These are phyloP conservation scores for Symphodus melops DNA, from an alignment of 2,113 vertebrate species.

Conservation along the genomic window DNA sequence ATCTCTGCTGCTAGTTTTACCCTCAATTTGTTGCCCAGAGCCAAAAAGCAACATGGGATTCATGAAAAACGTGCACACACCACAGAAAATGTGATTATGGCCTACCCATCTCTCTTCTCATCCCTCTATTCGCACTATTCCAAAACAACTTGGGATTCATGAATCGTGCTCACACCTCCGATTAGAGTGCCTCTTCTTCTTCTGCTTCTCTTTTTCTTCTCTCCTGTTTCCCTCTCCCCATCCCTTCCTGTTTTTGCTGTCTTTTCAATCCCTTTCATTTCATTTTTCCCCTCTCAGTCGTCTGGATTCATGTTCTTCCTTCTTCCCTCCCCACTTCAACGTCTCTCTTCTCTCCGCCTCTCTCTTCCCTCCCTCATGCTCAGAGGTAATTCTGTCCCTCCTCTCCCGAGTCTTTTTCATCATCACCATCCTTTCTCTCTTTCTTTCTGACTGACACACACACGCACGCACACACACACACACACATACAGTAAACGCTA, in stretches of 20 bases:
- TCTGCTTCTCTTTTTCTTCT: slow-evolving; percentile 4
- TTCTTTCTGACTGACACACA: slow-evolving; percentile 8
- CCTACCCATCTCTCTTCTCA: slow-evolving; percentile 62
- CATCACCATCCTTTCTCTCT: slow-evolving; percentile 31
- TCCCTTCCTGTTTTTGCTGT: slow-evolving; percentile 10
- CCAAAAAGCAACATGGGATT: slow-evolving; percentile 77
- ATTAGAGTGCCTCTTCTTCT: slow-evolving; percentile 31
- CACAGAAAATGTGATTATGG: slow-evolving; percentile 73
- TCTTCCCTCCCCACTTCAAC: slow-evolving; percentile 45
- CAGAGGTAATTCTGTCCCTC: slow-evolving; percentile 73
- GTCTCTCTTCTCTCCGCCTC: slow-evolving; percentile 34
- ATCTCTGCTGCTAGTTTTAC: slow-evolving; percentile 70
- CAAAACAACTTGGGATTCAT: slow-evolving; percentile 63
- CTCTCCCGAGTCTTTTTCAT: slow-evolving; percentile 70
- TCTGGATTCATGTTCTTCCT: slow-evolving; percentile 38
- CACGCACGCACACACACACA: slow-evolving; percentile 3
- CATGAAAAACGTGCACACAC: slow-evolving; percentile 72
- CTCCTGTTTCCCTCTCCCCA: slow-evolving; percentile 7
- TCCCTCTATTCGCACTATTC: slow-evolving; percentile 39
- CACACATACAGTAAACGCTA: slow-evolving; percentile 14
- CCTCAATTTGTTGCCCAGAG: slow-evolving; percentile 79
- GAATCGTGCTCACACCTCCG: slow-evolving; percentile 62
- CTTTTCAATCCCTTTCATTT: slow-evolving; percentile 34
- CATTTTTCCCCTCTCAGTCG: slow-evolving; percentile 37
- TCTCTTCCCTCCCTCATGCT: slow-evolving; percentile 67